A percentile compares a stretch with the other conserved stretches of the same genome.
Conservation (phyloP, 2,113 vertebrate genomes). For the Solea solea region DNA sequence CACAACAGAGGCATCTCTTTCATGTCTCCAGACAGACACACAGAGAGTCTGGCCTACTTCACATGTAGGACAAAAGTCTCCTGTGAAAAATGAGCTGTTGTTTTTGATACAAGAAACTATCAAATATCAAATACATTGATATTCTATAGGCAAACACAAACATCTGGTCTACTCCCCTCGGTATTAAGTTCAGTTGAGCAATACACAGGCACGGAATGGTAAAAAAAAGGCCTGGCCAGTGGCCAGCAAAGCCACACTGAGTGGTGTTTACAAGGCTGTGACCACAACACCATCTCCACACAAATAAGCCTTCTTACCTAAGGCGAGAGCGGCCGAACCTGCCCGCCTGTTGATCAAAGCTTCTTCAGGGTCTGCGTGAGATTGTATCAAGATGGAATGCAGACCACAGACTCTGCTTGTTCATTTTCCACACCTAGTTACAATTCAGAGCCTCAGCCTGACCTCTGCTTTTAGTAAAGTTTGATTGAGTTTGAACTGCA, state of each 20-base stretch:
- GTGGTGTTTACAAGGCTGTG: conserved; percentile 30
- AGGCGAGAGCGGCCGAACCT: neutral
- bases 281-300: conserved; percentile 27
- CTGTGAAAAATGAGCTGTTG: conserved; percentile 42
- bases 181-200: neutral
- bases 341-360: conserved; percentile 19
- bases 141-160: neutral
- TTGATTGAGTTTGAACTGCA: neutral
- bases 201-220: neutral
- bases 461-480: neutral
- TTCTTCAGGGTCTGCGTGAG: conserved; percentile 14
- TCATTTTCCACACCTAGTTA: conserved; percentile 10
- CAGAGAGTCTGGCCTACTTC: conserved; percentile 31
- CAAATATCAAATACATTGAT: conserved; percentile 25
- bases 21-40: neutral
- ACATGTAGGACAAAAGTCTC: conserved; percentile 34
- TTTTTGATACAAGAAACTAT: conserved; percentile 28
- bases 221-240: neutral
- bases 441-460: conserved; percentile 4
- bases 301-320: conserved; percentile 30
- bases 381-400: conserved; percentile 11
- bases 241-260: conserved; percentile 32
- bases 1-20: conserved; percentile 8
- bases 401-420: neutral
- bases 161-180: conserved; percentile 34